phyloP scores from a whole-genome alignment of 2,888 invertebrate species.

The Trimorus sp. region DNA sequence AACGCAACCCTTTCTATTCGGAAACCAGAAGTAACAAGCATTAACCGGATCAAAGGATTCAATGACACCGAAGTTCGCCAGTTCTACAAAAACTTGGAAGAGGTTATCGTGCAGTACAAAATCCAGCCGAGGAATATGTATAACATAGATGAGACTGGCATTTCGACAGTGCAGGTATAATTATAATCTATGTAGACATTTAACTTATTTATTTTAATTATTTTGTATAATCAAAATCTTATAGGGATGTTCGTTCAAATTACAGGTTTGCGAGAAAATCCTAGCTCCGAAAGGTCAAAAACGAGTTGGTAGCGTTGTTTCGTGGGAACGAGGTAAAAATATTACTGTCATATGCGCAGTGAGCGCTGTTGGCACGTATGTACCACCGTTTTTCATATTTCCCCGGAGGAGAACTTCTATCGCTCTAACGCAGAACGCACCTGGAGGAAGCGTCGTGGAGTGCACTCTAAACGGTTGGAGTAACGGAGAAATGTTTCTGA shows the following conservation, averaged over 20 bases:
- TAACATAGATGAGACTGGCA: too few species aligned
- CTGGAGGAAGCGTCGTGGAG: conserved; percentile 73
- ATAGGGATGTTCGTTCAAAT: too few species aligned
- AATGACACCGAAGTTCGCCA: conserved; percentile 73
- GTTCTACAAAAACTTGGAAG: too few species aligned
- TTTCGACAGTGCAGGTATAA: too few species aligned
- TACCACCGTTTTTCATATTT: conserved; percentile 69
- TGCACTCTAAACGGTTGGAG: conserved; percentile 73
- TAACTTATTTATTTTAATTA: too few species aligned
- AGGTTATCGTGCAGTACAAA: too few species aligned
- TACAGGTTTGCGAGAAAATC: too few species aligned
- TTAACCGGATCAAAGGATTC: conserved; percentile 71
- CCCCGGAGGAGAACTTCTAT: neutral
- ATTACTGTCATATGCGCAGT: conserved; percentile 63
- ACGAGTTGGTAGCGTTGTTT: conserved; percentile 70
- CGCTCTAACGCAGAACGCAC: conserved; percentile 74
- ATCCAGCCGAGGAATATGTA: too few species aligned
- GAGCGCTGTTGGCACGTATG: conserved; percentile 77
- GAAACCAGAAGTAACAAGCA: conserved; percentile 72
- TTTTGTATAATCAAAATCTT: too few species aligned
- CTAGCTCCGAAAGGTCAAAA: conserved; percentile 45
- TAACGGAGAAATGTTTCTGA: conserved; percentile 30
- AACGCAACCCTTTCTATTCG: conserved; percentile 65
- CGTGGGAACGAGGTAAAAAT: conserved; percentile 26
- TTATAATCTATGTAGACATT: too few species aligned